These are phyloP conservation scores for Drosophila littoralis DNA, from an alignment of 1,140 invertebrate species.

Conservation along the genomic window DNA sequence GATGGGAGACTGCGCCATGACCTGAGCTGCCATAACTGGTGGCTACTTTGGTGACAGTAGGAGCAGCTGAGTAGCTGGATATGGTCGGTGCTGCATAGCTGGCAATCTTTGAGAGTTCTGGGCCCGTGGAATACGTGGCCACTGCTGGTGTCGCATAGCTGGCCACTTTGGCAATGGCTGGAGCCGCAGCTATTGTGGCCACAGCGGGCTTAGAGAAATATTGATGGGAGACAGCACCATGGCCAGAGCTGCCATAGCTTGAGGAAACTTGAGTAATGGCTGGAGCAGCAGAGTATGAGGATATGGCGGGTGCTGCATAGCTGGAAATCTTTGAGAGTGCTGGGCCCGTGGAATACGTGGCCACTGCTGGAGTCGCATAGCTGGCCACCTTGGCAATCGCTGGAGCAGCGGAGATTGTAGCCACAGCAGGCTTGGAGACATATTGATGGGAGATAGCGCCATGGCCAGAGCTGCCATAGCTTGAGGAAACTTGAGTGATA, in stretches of 20 bases:
- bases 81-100: constrained; percentile 44
- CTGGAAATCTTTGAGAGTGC: no score
- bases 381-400: constrained; percentile 39
- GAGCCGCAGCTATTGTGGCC: constrained; percentile 34
- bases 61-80: constrained; percentile 39
- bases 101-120: constrained; percentile 46
- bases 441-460: constrained; percentile 68
- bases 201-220: constrained; percentile 61
- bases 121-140: constrained; percentile 53
- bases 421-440: constrained; percentile 59
- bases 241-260: constrained; percentile 37
- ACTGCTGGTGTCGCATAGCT: constrained; percentile 63
- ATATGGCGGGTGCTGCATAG: constrained; percentile 30
- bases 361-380: constrained; percentile 46
- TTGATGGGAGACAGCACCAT: constrained; percentile 66
- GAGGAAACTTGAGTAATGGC: constrained; percentile 50
- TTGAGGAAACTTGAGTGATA: constrained; percentile 38
- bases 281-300: constrained; percentile 26
- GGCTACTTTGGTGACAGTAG: constrained; percentile 37
- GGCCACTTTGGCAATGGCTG: constrained; percentile 54
- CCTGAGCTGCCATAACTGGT: constrained; percentile 9
- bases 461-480: constrained; percentile 37
- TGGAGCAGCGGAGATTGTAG: constrained; percentile 20
- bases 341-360: no score
- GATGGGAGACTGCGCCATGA: constrained; percentile 56